Evolutionary conservation across 1,140 invertebrate genomes (phyloP).

Genomic region (Pachypsylla venusta): DNA sequence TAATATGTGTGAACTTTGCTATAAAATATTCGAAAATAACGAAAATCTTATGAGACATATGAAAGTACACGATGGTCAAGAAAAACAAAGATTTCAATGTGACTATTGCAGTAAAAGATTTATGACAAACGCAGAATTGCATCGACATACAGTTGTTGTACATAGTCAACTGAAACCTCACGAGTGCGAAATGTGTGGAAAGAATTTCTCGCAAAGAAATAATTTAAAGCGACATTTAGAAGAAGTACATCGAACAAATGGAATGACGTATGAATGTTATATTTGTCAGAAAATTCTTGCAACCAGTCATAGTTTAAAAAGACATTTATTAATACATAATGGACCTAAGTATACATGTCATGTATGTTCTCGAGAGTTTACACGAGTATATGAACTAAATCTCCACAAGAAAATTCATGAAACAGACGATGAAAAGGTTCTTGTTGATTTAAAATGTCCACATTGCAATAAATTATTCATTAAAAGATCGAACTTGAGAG

Average conservation of each 20-base stretch:
- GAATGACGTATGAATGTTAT: not conserved
- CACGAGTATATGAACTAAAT: not conserved
- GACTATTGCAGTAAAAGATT: not conserved
- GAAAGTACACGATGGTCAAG: not conserved
- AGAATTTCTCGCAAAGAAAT: not conserved
- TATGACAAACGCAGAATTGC: not conserved
- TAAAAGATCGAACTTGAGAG: constrained; percentile 4
- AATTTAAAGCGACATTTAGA: constrained; percentile 1
- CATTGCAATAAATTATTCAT: not conserved
- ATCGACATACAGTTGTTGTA: not conserved
- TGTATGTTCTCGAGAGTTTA: not conserved
- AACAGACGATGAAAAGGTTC: not conserved
- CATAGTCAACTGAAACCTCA: not conserved
- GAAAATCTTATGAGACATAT: not conserved
- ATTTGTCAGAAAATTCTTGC: not conserved
- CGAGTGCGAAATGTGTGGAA: constrained; percentile 7
- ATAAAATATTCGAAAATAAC: not conserved
- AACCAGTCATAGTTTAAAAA: not conserved
- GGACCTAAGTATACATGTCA: constrained; percentile 4
- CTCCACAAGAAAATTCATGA: not conserved
- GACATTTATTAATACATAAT: constrained; percentile 1
- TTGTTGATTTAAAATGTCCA: not conserved
- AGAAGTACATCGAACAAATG: not conserved
- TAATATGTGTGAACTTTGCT: constrained; percentile 1
- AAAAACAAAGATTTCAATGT: not conserved